phyloP scores from a whole-genome alignment of 2,113 vertebrate genomes.

The Cettia cetti region DNA sequence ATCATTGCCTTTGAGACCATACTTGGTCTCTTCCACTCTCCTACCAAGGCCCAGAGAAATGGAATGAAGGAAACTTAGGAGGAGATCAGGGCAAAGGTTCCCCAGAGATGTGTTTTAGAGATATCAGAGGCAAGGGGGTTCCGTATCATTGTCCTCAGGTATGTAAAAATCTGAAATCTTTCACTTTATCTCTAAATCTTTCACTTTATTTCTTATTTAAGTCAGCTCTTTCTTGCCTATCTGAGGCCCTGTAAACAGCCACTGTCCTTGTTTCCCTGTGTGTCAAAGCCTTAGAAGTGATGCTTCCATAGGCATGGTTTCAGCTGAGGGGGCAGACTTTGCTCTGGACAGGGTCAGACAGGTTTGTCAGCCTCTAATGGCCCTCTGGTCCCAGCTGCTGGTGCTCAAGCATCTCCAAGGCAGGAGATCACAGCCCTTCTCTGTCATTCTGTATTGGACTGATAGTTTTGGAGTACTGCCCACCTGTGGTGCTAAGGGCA shows the following conservation, averaged over 20 bases:
- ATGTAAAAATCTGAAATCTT: not conserved
- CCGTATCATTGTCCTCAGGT: fast-evolving
- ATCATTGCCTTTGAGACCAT: not conserved
- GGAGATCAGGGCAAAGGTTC: not conserved
- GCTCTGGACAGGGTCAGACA: not conserved
- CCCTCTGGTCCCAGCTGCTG: not conserved
- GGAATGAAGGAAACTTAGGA: not conserved
- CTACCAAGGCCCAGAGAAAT: not conserved
- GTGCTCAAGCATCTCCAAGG: not conserved
- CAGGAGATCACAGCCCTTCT: not conserved
- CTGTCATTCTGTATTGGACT: not conserved
- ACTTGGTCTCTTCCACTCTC: not conserved
- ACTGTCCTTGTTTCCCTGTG: not conserved
- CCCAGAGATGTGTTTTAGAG: not conserved
- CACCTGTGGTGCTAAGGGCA: too few species aligned
- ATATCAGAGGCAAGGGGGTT: not conserved
- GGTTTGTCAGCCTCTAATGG: not conserved
- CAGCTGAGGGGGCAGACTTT: not conserved
- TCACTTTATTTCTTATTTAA: not conserved
- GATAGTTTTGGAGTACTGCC: not conserved
- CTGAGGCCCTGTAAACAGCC: not conserved
- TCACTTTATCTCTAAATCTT: not conserved
- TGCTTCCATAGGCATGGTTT: not conserved
- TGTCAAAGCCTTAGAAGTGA: not conserved
- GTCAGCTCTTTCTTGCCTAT: not conserved